Evolutionary conservation across 2,797 vertebrate genomes (phyloP).

Genomic region (Smutsia gigantea): DNA sequence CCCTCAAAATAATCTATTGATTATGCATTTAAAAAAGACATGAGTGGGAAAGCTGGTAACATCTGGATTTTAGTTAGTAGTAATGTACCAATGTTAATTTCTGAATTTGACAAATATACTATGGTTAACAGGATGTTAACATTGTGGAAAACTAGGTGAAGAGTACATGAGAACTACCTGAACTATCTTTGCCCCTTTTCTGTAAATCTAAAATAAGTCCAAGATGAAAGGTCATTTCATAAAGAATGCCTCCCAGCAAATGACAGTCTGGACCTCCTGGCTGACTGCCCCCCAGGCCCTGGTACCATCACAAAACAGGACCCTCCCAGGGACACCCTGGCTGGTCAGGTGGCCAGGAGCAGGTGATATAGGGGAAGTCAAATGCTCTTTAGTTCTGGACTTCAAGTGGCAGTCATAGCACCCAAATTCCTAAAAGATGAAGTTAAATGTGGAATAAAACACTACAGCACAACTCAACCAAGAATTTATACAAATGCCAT

Average conservation of each 20-base stretch:
- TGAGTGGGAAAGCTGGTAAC: not conserved
- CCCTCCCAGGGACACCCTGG: not conserved
- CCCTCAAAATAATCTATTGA: not conserved
- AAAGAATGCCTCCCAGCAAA: not conserved
- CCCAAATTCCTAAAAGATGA: not conserved
- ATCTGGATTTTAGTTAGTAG: not conserved
- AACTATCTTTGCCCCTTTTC: not conserved
- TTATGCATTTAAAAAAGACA: not conserved
- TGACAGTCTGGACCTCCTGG: not conserved
- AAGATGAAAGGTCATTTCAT: not conserved
- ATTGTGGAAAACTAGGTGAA: not conserved
- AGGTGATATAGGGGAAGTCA: not conserved
- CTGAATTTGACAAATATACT: not conserved
- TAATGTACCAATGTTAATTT: not conserved
- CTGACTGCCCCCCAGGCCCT: not conserved
- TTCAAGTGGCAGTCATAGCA: not conserved
- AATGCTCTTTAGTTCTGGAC: not conserved
- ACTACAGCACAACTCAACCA: not conserved
- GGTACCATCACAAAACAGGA: not conserved
- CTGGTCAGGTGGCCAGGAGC: not conserved
- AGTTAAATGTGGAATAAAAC: not conserved
- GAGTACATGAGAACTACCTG: not conserved
- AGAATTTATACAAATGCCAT: not conserved
- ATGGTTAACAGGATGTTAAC: not conserved
- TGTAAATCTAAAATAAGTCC: not conserved